Conservation (phyloP, 2,113 vertebrate species). For the Atrichornis clamosus region DNA sequence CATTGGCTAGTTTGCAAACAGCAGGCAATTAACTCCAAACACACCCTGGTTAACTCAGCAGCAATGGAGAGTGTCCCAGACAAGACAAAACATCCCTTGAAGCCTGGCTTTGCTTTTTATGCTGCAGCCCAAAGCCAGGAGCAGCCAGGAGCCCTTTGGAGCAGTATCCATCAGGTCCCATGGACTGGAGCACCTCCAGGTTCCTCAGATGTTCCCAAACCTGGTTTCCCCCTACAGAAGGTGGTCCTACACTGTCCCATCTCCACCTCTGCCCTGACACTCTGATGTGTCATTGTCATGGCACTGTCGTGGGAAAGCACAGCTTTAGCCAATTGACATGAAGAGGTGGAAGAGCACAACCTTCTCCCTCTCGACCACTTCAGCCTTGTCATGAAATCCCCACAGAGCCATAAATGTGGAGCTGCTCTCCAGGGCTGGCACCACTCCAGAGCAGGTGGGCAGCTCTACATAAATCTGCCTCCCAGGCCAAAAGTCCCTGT, state of each 20-base stretch:
- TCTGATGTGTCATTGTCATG: neutral
- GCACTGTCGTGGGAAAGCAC: neutral
- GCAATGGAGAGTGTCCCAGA: neutral
- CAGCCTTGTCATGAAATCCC: neutral
- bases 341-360: neutral
- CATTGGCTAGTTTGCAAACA: neutral
- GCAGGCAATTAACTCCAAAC: slow-evolving; percentile 9
- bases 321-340: neutral
- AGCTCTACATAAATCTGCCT: neutral
- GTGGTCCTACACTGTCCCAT: neutral
- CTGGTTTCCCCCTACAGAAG: neutral
- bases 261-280: neutral
- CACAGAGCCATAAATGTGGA: neutral
- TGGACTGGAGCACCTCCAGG: neutral
- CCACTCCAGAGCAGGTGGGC: neutral
- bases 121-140: neutral
- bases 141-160: neutral
- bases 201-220: neutral
- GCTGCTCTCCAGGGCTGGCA: neutral
- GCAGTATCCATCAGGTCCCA: neutral
- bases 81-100: neutral
- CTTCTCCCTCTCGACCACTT: neutral
- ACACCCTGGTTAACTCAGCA: neutral
- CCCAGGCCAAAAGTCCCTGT: neutral
- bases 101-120: neutral